Percentiles rank a stretch among this genome's conserved stretches.
These are phyloP conservation scores for Sebastiscus albofasciatus DNA, from an alignment of 2,797 vertebrate genomes.

Conservation along the genomic window DNA sequence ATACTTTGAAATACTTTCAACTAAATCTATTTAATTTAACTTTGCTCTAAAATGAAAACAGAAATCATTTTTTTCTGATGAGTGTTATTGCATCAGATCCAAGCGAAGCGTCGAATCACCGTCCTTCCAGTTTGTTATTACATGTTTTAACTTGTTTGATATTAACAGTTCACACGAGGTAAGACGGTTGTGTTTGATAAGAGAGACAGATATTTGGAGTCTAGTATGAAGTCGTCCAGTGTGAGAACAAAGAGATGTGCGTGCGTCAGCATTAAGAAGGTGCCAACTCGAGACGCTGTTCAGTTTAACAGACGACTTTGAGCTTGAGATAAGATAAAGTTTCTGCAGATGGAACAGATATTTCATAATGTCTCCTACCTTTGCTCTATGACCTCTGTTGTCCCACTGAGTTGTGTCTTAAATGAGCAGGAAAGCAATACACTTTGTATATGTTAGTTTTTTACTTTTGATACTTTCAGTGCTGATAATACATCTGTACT, in stretches of 20 bases:
- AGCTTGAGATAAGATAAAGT: conserved; percentile 55
- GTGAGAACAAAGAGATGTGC: background rate
- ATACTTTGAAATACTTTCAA: background rate
- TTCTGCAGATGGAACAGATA: background rate
- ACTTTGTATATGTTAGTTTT: background rate
- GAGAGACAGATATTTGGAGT: too few relatives aligned
- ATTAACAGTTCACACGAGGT: background rate
- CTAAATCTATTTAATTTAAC: background rate
- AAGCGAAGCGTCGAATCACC: background rate
- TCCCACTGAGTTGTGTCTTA: background rate
- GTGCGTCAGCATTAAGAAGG: background rate
- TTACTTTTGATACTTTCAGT: too few relatives aligned
- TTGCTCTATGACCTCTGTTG: conserved; percentile 1
- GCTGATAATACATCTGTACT: too few relatives aligned
- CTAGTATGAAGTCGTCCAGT: background rate
- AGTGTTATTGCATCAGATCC: background rate
- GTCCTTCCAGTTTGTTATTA: background rate
- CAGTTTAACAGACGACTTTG: conserved; percentile 37
- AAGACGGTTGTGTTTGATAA: background rate
- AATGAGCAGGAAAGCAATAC: background rate
- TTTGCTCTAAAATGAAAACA: background rate
- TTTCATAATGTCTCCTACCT: background rate
- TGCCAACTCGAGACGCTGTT: background rate
- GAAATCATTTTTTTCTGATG: background rate
- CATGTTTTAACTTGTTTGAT: background rate